Conservation (phyloP, 1,140 invertebrate genomes). For the Teleogryllus occipitalis region DNA sequence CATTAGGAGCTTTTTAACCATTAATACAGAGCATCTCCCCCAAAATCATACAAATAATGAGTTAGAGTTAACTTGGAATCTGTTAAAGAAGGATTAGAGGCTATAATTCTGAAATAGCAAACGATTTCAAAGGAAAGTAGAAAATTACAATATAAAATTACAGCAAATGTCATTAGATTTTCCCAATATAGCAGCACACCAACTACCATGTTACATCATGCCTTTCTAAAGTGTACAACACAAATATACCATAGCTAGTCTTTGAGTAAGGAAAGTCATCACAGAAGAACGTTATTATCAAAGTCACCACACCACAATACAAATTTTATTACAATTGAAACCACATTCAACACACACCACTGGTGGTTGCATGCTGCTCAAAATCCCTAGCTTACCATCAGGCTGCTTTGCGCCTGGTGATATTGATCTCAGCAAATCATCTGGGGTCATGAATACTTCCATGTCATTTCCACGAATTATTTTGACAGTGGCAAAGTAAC, state of each 20-base stretch:
- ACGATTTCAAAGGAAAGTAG: too few species aligned
- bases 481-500: constrained; percentile 98
- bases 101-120: too few species aligned
- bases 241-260: background rate
- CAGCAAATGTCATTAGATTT: too few species aligned
- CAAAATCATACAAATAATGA: too few species aligned
- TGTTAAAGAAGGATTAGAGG: too few species aligned
- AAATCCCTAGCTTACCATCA: constrained; percentile 61
- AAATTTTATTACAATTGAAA: background rate
- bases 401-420: constrained; percentile 95
- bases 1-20: too few species aligned
- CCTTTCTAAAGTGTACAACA: background rate
- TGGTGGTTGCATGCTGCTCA: background rate
- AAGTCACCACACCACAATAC: background rate
- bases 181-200: background rate
- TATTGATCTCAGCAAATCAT: constrained; percentile 94
- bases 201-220: background rate
- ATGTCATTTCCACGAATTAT: constrained; percentile 59
- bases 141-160: too few species aligned
- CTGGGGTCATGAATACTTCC: constrained; percentile 94
- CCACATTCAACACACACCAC: background rate
- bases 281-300: background rate
- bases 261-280: background rate
- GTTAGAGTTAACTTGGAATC: too few species aligned
- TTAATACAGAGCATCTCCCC: too few species aligned